These are phyloP conservation scores for Myotis daubentonii DNA, from an alignment of 2,797 vertebrate species.

Conservation along the genomic window DNA sequence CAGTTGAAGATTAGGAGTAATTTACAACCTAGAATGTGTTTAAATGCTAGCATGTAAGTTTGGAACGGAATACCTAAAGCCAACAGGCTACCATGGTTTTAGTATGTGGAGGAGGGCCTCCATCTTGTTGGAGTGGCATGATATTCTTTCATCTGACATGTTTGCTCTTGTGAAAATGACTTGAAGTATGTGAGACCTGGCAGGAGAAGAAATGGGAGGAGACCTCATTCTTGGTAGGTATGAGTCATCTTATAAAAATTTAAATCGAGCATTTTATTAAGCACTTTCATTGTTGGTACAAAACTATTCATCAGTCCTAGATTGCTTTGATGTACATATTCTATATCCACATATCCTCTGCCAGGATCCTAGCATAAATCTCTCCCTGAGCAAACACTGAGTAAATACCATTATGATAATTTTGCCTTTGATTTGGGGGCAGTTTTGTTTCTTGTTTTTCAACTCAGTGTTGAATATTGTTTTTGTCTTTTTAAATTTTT, in stretches of 20 bases:
- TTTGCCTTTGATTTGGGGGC: slow-evolving; percentile 21
- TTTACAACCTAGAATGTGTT: neutral
- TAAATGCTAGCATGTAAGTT: neutral
- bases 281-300: neutral
- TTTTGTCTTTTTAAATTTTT: neutral
- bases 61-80: neutral
- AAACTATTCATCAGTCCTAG: neutral
- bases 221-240: neutral
- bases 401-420: neutral
- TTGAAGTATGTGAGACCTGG: slow-evolving; percentile 50
- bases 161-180: slow-evolving; percentile 53
- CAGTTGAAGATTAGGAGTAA: neutral
- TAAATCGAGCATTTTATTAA: slow-evolving; percentile 39
- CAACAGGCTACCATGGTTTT: neutral
- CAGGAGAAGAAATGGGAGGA: slow-evolving; percentile 47
- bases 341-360: neutral
- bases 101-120: neutral
- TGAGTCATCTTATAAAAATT: slow-evolving; percentile 50
- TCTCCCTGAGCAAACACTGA: neutral
- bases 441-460: slow-evolving; percentile 11
- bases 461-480: neutral
- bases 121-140: neutral
- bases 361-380: neutral
- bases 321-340: slow-evolving; percentile 22
- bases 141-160: slow-evolving; percentile 35